Evolutionary conservation across 2,888 invertebrate genomes (phyloP).

Genomic region (Dryocosmus kuriphilus): DNA sequence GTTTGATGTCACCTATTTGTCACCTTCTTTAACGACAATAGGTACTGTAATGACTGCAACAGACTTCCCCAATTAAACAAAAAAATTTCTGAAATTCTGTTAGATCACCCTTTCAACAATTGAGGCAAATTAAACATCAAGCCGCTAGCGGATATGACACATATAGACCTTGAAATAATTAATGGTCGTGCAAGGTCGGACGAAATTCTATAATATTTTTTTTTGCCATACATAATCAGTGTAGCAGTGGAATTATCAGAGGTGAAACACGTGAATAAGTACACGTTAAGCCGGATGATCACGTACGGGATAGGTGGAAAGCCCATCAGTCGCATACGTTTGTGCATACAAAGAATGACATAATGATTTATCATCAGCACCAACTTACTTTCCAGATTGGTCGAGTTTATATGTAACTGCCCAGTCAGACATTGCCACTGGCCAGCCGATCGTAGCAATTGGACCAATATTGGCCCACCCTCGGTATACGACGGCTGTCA

Average conservation of each 20-base stretch:
- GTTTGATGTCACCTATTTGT: no score
- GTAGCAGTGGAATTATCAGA: conserved; percentile 5
- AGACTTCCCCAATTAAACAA: no score
- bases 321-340: neutral
- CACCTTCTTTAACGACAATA: no score
- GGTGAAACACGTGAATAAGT: conserved; percentile 9
- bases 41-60: no score
- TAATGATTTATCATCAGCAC: conserved; percentile 28
- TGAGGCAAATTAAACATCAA: neutral
- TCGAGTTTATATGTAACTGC: conserved; percentile 21
- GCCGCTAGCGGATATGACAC: neutral
- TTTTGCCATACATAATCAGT: conserved; percentile 10
- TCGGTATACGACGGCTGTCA: no score
- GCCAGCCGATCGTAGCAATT: no score
- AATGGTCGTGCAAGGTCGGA: neutral
- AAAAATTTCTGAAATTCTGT: no score
- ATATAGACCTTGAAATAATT: neutral
- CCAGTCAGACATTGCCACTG: no score
- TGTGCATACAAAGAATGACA: conserved; percentile 30
- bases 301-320: conserved; percentile 25
- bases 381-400: conserved; percentile 18
- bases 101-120: neutral
- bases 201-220: conserved; percentile 4
- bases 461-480: no score
- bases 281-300: conserved; percentile 33